phyloP scores from a whole-genome alignment of 2,797 vertebrate species.

The Coendou prehensilis region DNA sequence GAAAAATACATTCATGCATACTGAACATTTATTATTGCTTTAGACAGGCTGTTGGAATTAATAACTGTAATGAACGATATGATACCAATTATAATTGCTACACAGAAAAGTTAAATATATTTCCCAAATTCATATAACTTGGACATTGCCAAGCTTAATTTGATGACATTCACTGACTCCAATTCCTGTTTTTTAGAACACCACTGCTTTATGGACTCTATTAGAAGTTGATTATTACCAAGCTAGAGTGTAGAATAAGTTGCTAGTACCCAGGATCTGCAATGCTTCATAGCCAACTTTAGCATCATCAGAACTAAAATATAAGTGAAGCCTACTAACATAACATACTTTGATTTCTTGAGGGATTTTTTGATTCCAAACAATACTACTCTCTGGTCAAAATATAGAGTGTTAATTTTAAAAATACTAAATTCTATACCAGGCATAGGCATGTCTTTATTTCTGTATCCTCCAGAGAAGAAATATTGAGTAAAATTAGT shows the following conservation, averaged over 20 bases:
- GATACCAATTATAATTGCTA: background rate
- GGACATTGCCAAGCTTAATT: background rate
- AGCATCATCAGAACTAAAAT: background rate
- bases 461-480: constrained; percentile 40
- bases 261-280: background rate
- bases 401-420: constrained; percentile 39
- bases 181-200: background rate
- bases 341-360: background rate
- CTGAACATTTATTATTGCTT: background rate
- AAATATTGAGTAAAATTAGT: constrained; percentile 53
- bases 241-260: background rate
- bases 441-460: constrained; percentile 60
- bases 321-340: background rate
- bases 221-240: background rate
- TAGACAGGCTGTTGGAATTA: background rate
- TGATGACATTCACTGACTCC: background rate
- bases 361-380: background rate
- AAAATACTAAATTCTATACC: constrained; percentile 65
- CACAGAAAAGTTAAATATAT: background rate
- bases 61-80: background rate
- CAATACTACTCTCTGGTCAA: background rate
- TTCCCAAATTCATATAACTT: background rate
- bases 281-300: background rate
- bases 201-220: background rate
- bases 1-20: background rate